Conservation (phyloP, 2,797 vertebrate genomes). For the Nyctibius grandis region DNA sequence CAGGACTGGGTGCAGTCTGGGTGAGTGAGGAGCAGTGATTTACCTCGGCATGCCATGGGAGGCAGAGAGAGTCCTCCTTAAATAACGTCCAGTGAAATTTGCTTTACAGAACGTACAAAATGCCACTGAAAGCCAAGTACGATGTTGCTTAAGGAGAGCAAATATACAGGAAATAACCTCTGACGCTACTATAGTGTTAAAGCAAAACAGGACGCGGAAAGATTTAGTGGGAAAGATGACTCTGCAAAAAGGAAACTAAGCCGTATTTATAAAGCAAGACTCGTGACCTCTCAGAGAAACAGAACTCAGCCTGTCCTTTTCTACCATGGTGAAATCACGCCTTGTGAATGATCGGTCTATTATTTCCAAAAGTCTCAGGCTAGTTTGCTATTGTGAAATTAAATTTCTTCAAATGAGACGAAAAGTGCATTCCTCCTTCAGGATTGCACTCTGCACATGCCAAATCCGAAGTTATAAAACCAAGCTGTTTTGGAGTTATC, state of each 20-base stretch:
- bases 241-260: slow-evolving; percentile 49
- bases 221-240: slow-evolving; percentile 46
- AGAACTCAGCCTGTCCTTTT: slow-evolving; percentile 19
- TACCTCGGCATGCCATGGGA: rapidly evolving
- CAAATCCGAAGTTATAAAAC: slow-evolving; percentile 37
- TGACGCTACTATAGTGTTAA: background rate
- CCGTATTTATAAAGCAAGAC: slow-evolving; percentile 30
- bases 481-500: slow-evolving; percentile 12
- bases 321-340: background rate
- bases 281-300: background rate
- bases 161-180: background rate
- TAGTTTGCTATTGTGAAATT: slow-evolving; percentile 32
- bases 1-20: background rate
- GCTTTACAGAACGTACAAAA: background rate
- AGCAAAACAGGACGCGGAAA: slow-evolving; percentile 37
- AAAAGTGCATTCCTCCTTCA: slow-evolving; percentile 29
- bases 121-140: background rate
- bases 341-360: background rate
- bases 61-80: background rate
- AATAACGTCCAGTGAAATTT: background rate
- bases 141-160: background rate
- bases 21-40: background rate
- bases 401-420: background rate
- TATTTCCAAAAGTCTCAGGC: slow-evolving; percentile 32
- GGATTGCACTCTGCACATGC: background rate